Evolutionary conservation across 2,113 vertebrate species (phyloP), one percentile per base, ranked within the genome.

Genomic region (Neomonachus schauinslandi): DNA sequence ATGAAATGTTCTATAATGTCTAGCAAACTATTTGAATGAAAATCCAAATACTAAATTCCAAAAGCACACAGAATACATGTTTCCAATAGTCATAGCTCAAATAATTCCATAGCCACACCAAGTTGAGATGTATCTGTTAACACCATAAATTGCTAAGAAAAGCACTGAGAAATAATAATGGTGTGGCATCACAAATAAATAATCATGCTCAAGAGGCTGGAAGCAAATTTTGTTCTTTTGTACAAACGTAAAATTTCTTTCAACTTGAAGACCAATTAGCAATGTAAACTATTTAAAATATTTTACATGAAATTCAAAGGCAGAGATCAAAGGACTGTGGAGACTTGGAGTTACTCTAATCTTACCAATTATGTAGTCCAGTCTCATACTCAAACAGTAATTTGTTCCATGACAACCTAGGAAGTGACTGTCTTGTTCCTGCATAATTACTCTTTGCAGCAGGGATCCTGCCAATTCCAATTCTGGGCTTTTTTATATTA

Each of bases 271-370:
- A 53, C 28, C 46, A 95, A 77, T 89, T 97, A 96, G 7, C 71
- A 97, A 96, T 72, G 39, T 91, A 91, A 96, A 89, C 51, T 95
- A 95, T 21, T 88, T 94, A 71, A 88, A 96, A 87, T 94, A 88
- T 81, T 91, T 85, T 94, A 92, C 77, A 16, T 84, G 36, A 79
- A 90, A 94, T 94, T 96, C 85, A 94, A 93, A 85, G 80, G 42
- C 76, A 72, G 19, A 96, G 51, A 89, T 93, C 71, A 95, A 96
- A 97, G 51, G 13, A 77, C 42, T 36, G 4, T 18, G 21, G 51
- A 53, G 39, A 71, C 22, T 91, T 91, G 67, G 18, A 91, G 49
- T 42, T 31, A 1, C 14, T 71, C 15, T 67, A 51, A 26, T 88
- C 9, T 91, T 59, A 89, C 19, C 28, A 82, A 26, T 89, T 76